Conservation (phyloP, 2,888 invertebrate species). For the Leucophora obtusa region DNA sequence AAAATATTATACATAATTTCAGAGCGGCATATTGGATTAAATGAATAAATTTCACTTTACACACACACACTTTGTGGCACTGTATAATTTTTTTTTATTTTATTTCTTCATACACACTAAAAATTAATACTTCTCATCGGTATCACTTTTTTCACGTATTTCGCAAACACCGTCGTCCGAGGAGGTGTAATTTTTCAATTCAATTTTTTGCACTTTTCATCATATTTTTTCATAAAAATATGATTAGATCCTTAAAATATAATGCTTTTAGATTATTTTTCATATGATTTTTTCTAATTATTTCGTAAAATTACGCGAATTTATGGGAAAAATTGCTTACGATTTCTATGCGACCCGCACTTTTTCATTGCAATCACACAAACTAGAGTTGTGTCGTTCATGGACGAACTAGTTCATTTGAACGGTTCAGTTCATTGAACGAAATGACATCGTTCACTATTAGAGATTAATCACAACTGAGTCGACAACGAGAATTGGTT, state of each 20-base stretch:
- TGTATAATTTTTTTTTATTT: conserved; percentile 38
- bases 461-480: no score
- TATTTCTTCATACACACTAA: conserved; percentile 44
- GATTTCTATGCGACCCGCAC: conserved; percentile 70
- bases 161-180: conserved; percentile 52
- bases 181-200: conserved; percentile 55
- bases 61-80: conserved; percentile 49
- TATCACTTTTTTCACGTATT: conserved; percentile 53
- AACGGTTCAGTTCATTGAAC: no score
- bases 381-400: no score
- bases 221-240: conserved; percentile 61
- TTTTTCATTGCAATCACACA: conserved; percentile 68
- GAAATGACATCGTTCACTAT: no score
- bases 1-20: conserved; percentile 18
- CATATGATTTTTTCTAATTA: conserved; percentile 48
- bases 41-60: conserved; percentile 58
- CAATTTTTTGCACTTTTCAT: conserved; percentile 53
- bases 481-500: no score
- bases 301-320: conserved; percentile 67
- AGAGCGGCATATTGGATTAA: conserved; percentile 41
- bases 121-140: conserved; percentile 47
- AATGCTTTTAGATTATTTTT: conserved; percentile 36
- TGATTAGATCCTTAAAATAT: conserved; percentile 49
- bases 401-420: no score
- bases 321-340: conserved; percentile 67